Conservation (phyloP, 2,113 vertebrate species). For the Atherinomorus stipes region DNA sequence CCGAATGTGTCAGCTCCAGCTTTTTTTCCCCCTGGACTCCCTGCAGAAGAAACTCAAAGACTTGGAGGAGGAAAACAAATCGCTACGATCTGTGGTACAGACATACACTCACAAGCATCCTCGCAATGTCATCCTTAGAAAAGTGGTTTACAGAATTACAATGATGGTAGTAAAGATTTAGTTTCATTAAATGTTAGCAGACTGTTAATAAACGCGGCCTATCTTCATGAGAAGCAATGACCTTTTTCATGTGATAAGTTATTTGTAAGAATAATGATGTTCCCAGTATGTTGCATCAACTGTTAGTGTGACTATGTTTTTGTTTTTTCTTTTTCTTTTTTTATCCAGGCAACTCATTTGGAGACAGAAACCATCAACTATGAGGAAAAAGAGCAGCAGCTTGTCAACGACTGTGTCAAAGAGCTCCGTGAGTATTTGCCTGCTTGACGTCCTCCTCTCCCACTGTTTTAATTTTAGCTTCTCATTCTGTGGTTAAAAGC, state of each 20-base stretch:
- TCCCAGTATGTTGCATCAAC: too few species aligned
- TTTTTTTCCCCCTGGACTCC: constrained; percentile 93
- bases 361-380: constrained; percentile 97
- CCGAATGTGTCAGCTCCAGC: constrained; percentile 87
- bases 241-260: too few species aligned
- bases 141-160: background rate
- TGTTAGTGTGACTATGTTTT: too few species aligned
- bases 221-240: too few species aligned
- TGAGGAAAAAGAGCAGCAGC: constrained; percentile 97
- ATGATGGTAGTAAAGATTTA: too few species aligned
- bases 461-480: accelerated
- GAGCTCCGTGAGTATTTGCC: constrained; percentile 89
- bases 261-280: too few species aligned
- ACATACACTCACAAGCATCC: background rate
- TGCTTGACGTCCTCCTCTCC: background rate
- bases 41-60: constrained; percentile 98
- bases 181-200: too few species aligned
- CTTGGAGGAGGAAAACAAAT: constrained; percentile 96
- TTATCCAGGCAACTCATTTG: constrained; percentile 90
- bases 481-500: background rate
- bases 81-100: constrained; percentile 91
- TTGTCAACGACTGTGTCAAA: constrained; percentile 98
- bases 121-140: background rate
- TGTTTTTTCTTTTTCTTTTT: background rate
- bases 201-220: too few species aligned